These are phyloP conservation scores for Dendrocincla fuliginosa DNA, from an alignment of 2,797 vertebrate genomes.

Conservation along the genomic window DNA sequence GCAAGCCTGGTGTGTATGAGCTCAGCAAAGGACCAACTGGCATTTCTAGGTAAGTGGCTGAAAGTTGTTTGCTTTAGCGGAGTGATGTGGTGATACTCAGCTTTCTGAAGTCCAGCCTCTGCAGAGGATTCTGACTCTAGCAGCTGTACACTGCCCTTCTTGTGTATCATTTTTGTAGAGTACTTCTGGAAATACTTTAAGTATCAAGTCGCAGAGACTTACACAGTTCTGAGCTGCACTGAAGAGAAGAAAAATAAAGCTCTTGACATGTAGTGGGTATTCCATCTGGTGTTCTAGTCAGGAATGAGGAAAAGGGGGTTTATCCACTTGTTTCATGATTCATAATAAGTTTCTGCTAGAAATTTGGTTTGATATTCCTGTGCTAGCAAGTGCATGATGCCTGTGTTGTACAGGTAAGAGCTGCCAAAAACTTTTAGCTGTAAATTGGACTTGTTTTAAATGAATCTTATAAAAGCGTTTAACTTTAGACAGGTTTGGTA, in stretches of 20 bases:
- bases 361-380: not conserved
- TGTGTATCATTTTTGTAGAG: not conserved
- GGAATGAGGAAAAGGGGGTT: not conserved
- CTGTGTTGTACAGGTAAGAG: not conserved
- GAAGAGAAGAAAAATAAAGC: not conserved
- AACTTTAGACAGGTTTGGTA: not conserved
- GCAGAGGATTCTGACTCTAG: not conserved
- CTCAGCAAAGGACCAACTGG: slow-evolving; percentile 75
- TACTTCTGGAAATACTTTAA: not conserved
- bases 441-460: not conserved
- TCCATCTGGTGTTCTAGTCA: not conserved
- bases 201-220: not conserved
- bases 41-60: slow-evolving; percentile 72
- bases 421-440: not conserved
- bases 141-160: not conserved
- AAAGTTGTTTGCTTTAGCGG: not conserved
- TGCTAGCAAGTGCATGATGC: not conserved
- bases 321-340: not conserved
- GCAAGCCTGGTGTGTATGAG: slow-evolving; percentile 76
- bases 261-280: not conserved
- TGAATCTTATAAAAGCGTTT: not conserved
- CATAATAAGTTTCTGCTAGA: not conserved
- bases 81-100: not conserved
- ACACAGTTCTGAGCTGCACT: not conserved
- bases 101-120: not conserved